Conservation (phyloP, 2,797 vertebrate genomes). For the Melanotaenia boesemani region DNA sequence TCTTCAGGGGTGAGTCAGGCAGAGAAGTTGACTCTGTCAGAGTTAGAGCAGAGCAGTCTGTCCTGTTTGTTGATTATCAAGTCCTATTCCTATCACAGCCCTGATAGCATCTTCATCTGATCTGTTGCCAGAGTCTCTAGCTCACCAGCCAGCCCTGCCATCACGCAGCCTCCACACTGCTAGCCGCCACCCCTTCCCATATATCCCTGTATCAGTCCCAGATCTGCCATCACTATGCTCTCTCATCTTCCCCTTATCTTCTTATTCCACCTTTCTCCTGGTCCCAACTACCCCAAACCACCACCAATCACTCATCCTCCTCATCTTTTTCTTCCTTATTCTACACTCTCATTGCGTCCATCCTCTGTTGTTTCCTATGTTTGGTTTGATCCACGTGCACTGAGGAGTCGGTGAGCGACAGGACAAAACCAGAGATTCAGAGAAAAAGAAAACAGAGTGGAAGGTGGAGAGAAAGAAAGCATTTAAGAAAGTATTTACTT, state of each 20-base stretch:
- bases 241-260: conserved; percentile 81
- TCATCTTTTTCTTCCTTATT: conserved; percentile 57
- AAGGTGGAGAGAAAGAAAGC: conserved; percentile 11
- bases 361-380: conserved; percentile 35
- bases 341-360: conserved; percentile 28
- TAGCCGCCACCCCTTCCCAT: conserved; percentile 51
- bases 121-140: conserved; percentile 73
- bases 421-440: conserved; percentile 33
- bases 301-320: conserved; percentile 63
- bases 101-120: conserved; percentile 90
- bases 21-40: conserved; percentile 62
- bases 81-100: conserved; percentile 78
- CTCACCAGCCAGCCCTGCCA: conserved; percentile 58
- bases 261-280: conserved; percentile 76
- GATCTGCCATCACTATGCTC: conserved; percentile 76
- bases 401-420: conserved; percentile 56
- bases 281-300: conserved; percentile 60
- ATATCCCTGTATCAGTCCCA: conserved; percentile 69
- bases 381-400: conserved; percentile 36
- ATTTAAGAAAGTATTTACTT: conserved; percentile 7
- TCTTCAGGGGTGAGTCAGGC: conserved; percentile 58
- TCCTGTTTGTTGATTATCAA: conserved; percentile 77
- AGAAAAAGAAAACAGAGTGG: conserved; percentile 18
- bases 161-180: conserved; percentile 45
- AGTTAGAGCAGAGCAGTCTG: conserved; percentile 66